These are phyloP conservation scores for Leucozona laternaria DNA, from an alignment of 2,888 invertebrate species.

Conservation along the genomic window DNA sequence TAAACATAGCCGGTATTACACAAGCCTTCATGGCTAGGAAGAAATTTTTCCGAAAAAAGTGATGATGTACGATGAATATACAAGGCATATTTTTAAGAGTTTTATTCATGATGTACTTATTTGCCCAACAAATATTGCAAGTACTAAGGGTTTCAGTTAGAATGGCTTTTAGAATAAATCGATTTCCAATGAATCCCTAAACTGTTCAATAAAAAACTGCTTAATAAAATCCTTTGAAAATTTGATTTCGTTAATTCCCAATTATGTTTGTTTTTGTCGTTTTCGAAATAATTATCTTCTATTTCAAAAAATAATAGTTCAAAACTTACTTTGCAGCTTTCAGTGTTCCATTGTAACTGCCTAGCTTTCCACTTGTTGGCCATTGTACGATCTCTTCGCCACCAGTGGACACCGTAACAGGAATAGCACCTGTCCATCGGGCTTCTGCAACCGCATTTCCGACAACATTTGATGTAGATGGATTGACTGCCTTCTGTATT, in stretches of 20 bases:
- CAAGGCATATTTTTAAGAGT: background rate
- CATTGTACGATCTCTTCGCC: constrained; percentile 80
- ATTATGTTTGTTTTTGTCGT: too few species aligned
- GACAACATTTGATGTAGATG: constrained; percentile 75
- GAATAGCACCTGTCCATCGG: constrained; percentile 87
- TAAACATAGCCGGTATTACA: constrained; percentile 3
- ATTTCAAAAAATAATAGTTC: too few species aligned
- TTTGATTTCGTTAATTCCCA: too few species aligned
- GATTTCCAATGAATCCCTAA: too few species aligned
- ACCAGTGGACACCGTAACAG: constrained; percentile 84
- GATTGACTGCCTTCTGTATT: constrained; percentile 80
- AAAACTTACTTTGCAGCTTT: constrained; percentile 84
- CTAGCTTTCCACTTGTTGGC: constrained; percentile 90
- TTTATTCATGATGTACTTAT: too few species aligned
- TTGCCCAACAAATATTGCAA: too few species aligned
- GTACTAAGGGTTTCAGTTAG: too few species aligned
- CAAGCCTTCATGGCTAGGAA: background rate
- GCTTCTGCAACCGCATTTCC: constrained; percentile 67
- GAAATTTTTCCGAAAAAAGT: constrained; percentile 28
- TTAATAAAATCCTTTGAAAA: too few species aligned
- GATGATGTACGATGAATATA: background rate
- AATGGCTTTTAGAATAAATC: too few species aligned
- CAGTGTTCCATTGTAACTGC: constrained; percentile 91
- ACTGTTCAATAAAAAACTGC: too few species aligned
- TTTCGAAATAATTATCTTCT: too few species aligned